These are phyloP conservation scores for Eupithecia tripunctaria DNA, from an alignment of 2,888 invertebrate genomes.

Conservation along the genomic window DNA sequence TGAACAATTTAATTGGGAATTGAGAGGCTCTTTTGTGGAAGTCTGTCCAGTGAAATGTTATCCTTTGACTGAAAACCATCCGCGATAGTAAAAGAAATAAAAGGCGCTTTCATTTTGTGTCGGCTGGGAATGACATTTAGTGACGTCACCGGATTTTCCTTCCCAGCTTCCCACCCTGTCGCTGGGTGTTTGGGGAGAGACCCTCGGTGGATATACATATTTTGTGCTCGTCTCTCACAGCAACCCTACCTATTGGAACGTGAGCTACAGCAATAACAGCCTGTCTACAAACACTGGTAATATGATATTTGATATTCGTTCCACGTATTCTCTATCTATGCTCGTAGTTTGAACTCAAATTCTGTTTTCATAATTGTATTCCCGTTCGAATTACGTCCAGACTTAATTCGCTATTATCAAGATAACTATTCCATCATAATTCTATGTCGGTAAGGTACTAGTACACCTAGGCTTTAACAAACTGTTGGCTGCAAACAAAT, in stretches of 20 bases:
- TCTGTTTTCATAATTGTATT: slow-evolving; percentile 18
- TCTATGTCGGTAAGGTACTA: background rate
- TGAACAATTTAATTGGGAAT: slow-evolving; percentile 35
- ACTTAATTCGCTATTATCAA: slow-evolving; percentile 25
- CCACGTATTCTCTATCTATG: slow-evolving; percentile 35
- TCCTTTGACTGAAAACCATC: slow-evolving; percentile 63
- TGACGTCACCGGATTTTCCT: slow-evolving; percentile 58
- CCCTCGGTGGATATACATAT: slow-evolving; percentile 44
- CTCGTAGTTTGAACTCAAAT: slow-evolving; percentile 30
- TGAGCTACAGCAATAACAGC: slow-evolving; percentile 52
- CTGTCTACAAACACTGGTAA: slow-evolving; percentile 21
- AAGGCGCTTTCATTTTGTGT: slow-evolving; percentile 66
- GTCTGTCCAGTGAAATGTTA: slow-evolving; percentile 50
- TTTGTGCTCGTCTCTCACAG: slow-evolving; percentile 49
- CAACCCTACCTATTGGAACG: background rate
- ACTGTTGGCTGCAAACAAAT: slow-evolving; percentile 39
- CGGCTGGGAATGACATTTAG: slow-evolving; percentile 65
- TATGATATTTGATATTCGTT: slow-evolving; percentile 35
- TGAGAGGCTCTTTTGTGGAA: slow-evolving; percentile 49
- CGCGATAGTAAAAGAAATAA: slow-evolving; percentile 64
- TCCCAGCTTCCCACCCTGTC: slow-evolving; percentile 38
- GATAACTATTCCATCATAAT: slow-evolving; percentile 34
- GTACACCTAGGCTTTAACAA: slow-evolving; percentile 43
- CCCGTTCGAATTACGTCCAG: slow-evolving; percentile 23
- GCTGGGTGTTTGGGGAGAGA: slow-evolving; percentile 29